Base-by-base conservation (phyloP, 2,113 vertebrate species). In the Urocitellus parryii region DNA sequence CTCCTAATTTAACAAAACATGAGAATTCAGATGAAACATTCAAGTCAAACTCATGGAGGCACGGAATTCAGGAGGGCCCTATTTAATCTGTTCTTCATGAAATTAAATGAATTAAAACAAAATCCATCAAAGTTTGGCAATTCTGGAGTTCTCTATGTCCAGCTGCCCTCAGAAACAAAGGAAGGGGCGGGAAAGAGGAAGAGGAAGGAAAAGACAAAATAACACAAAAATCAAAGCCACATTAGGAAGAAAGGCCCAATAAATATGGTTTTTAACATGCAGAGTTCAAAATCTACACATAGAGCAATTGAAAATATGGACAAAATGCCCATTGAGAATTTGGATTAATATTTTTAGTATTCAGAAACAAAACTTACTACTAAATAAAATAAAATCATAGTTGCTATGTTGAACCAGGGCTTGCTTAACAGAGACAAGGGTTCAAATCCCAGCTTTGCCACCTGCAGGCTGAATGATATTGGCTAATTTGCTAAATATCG, bases 1-100 rank as follows among this genome's bases (percentile, higher is more conserved):
- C n/a, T 67, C 17, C 5, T 48, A 90, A 79, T 80, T 93, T 83
- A 92, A 96, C 53, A 79, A 96, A 90, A 68, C 77, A 94, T 83
- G 51, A 88, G 68, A 92, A 91, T 90, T 87, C 63, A 27, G 63
- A 96, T 84, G 74, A 94, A 96, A 87, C 68, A 77, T 42, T 96
- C 78, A 78, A 24, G 70, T 53, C 91, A 86, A n/a, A 16, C 34
- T 78, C 45, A 22, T 0, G 34, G 84, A 63, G 77, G 27, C 4
- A 32, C 32, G 32, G 61, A 77, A 27, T 17, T 77, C 20, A 84
- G 58, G 83, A 82, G 53, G 65, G 25, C 12, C 79, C 14, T 24
- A 2, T 29, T 63, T 72, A n/a, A 74, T 32, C 65, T 85, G 16
- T 10, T 79, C 63, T 65, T 18, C 56, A 85, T 68, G 53, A 94